phyloP scores from a whole-genome alignment of 2,797 vertebrate genomes.

The Sebastes itinus region DNA sequence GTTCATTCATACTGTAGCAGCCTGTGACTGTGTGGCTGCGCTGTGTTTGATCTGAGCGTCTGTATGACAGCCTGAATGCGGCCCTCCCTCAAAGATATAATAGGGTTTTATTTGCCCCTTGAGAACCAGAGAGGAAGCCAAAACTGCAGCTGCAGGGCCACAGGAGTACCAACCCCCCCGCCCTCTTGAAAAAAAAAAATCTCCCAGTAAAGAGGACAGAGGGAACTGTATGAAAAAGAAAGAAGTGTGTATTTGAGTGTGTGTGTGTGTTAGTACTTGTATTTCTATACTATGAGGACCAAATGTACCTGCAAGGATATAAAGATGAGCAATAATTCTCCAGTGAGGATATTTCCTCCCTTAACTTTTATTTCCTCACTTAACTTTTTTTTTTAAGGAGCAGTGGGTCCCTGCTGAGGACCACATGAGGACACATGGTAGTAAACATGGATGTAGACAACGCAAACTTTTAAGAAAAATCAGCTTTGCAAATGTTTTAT shows the following conservation, averaged over 20 bases:
- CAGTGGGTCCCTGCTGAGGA: too few relatives aligned
- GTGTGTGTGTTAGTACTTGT: neutral
- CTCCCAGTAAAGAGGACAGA: neutral
- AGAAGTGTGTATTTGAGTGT: conserved; percentile 8
- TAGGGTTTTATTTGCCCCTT: conserved; percentile 75
- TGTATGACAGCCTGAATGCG: conserved; percentile 73
- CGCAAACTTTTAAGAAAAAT: too few relatives aligned
- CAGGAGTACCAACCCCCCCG: conserved; percentile 30
- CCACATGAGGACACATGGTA: neutral
- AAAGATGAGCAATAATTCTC: neutral
- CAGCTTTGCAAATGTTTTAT: too few relatives aligned
- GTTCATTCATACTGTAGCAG: conserved; percentile 68
- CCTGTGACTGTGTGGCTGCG: conserved; percentile 27
- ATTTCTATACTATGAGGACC: neutral
- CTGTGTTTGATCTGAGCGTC: conserved; percentile 63
- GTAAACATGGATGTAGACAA: neutral
- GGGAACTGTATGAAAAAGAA: conserved; percentile 7
- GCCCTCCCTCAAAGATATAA: conserved; percentile 72
- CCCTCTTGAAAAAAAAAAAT: neutral
- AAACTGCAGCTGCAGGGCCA: conserved; percentile 64
- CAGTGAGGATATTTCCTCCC: neutral
- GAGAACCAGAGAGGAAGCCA: conserved; percentile 63
- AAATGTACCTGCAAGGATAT: conserved; percentile 6
- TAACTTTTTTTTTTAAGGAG: too few relatives aligned
- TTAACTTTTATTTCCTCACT: neutral